Evolutionary conservation across 53 echinoderm and acorn worm genomes (phyloP).

Genomic region (Pentamera pediparva): DNA sequence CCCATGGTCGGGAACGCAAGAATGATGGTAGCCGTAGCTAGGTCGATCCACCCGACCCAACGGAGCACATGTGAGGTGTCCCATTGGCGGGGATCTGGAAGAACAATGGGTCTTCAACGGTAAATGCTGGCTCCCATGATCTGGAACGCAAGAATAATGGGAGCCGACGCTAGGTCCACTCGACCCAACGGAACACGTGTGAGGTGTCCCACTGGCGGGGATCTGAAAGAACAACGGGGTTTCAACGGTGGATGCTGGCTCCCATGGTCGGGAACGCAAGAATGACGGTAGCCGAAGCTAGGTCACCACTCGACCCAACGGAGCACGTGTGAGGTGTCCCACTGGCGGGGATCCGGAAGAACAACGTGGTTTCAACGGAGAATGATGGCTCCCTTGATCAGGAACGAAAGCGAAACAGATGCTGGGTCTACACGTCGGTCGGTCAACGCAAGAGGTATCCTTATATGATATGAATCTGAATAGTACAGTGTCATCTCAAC

Average conservation of each 20-base stretch:
- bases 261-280: too few species aligned
- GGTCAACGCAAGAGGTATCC: constrained; percentile 34
- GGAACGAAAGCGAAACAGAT: too few species aligned
- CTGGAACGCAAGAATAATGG: not conserved
- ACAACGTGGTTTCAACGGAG: too few species aligned
- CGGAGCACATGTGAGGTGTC: constrained; percentile 37
- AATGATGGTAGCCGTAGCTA: too few species aligned
- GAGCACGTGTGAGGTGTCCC: constrained; percentile 45
- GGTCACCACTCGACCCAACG: constrained; percentile 47
- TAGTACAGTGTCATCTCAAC: too few species aligned
- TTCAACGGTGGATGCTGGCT: too few species aligned
- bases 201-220: constrained; percentile 43
- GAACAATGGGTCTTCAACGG: too few species aligned
- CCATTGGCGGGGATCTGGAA: constrained; percentile 52
- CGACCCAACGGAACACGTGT: constrained; percentile 44
- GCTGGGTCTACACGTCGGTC: constrained; percentile 29
- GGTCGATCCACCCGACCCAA: constrained; percentile 45
- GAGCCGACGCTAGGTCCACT: constrained; percentile 28
- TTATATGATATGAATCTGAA: constrained; percentile 48
- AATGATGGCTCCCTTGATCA: too few species aligned
- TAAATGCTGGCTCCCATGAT: too few species aligned
- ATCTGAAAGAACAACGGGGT: constrained; percentile 47
- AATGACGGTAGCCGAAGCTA: too few species aligned
- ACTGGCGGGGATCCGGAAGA: constrained; percentile 43
- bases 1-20: too few species aligned